phyloP scores from a whole-genome alignment of 2,113 vertebrate species.

The zebrafish (Danio rerio) region DNA sequence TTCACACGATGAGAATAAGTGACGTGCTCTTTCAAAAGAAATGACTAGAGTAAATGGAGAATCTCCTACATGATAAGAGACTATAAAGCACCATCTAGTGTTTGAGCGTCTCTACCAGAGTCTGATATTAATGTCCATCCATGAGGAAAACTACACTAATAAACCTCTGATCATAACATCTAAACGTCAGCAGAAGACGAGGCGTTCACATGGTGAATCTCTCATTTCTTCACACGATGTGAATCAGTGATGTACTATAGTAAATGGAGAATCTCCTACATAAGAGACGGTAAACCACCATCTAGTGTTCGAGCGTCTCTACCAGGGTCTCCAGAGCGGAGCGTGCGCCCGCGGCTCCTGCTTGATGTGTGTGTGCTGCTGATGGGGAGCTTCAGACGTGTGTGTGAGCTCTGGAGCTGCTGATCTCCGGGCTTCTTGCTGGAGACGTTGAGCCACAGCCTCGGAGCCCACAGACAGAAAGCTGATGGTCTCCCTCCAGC shows the following conservation, averaged over 20 bases:
- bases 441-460: conserved; percentile 44
- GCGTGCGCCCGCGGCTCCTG: conserved; percentile 47
- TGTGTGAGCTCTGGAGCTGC: neutral
- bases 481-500: conserved; percentile 55
- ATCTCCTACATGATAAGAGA: conserved; percentile 36
- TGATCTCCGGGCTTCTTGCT: conserved; percentile 38
- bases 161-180: conserved; percentile 2
- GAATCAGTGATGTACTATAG: neutral
- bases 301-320: conserved; percentile 56
- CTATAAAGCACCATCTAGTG: conserved; percentile 54
- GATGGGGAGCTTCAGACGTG: neutral
- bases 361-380: conserved; percentile 59
- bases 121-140: neutral
- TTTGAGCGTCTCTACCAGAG: too few relatives aligned
- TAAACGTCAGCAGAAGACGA: neutral
- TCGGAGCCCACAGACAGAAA: conserved; percentile 78
- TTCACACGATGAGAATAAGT: neutral
- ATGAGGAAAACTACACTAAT: conserved; percentile 27
- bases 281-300: conserved; percentile 52
- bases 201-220: conserved; percentile 24
- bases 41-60: neutral
- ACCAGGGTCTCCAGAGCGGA: conserved; percentile 81
- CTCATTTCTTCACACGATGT: neutral
- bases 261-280: conserved; percentile 5
- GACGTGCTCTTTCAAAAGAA: neutral